Base-by-base conservation (phyloP, 1,140 invertebrate genomes). In the Mizuhopecten yessoensis region DNA sequence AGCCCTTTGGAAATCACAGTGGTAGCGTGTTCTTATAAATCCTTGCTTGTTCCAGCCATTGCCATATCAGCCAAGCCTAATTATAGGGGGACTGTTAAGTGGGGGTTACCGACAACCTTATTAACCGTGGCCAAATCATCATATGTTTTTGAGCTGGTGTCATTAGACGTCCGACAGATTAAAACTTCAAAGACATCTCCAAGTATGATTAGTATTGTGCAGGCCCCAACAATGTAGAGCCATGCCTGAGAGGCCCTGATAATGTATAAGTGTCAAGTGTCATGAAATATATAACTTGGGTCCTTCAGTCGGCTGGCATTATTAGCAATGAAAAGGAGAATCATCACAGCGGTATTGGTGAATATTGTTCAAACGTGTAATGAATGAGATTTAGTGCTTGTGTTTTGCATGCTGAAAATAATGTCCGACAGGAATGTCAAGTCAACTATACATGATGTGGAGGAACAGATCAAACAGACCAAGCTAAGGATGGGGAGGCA, bases 211-310 rank as follows among this genome's bases (percentile, higher is more conserved):
- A 29, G 57, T 75, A 75, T 75, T 75, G 57, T 75, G n/a, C 23
- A 75, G 57, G 57, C 57, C 57, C 57, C 57, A 29, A 75, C 17
- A n/a, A 75, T 29, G n/a, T 29, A 75, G 5, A 75, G 57, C 57
- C n/a, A 75, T 75, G 57, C 57, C 57, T 75, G 57, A 29, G 57
- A 75, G 57, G 57, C 57, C 57, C 57, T 75, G 57, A 75, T 75
- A 75, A 75, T 75, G 57, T 75, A 17, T 13, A 75, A 75, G 57
- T 75, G 57, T 75, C 57, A 75, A 75, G 57, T 75, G 57, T 75
- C 57, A 75, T 75, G 57, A 75, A 75, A 75, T n/a, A 75, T 29
- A 75, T 75, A 29, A 29, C 57, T 75, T n/a, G 20, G 23, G 57
- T 75, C 57, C n/a, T 75, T 75, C 57, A 75, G 57, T 75, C 57